A percentile compares a stretch with the other conserved stretches of the same genome.
Conservation (phyloP, 2,888 invertebrate genomes). For the Venusia cambrica region DNA sequence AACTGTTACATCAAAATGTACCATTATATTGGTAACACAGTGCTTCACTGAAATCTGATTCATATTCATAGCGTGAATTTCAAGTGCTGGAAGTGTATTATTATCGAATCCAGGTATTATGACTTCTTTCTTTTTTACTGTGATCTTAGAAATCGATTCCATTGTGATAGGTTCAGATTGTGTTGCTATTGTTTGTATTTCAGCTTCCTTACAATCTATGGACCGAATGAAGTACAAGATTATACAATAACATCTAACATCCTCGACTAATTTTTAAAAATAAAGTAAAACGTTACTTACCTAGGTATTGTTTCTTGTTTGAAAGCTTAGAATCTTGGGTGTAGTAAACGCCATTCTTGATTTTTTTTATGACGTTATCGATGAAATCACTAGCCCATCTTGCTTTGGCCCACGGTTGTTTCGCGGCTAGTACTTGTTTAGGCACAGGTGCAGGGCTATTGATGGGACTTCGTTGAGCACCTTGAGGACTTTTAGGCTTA, state of each 20-base stretch:
- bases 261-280: no score
- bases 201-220: conserved; percentile 41
- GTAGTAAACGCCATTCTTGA: conserved; percentile 60
- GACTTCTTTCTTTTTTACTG: conserved; percentile 22
- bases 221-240: no score
- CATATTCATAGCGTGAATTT: conserved; percentile 49
- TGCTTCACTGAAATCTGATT: conserved; percentile 59
- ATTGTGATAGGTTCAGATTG: conserved; percentile 13
- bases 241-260: no score
- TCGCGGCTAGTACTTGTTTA: conserved; percentile 8
- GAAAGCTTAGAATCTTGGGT: conserved; percentile 38
- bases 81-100: conserved; percentile 38
- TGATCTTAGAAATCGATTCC: conserved; percentile 24
- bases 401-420: conserved; percentile 49
- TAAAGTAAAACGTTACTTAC: conserved; percentile 27
- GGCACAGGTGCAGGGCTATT: conserved; percentile 4
- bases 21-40: conserved; percentile 52
- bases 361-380: conserved; percentile 63
- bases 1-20: conserved; percentile 61
- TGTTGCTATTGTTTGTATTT: conserved; percentile 40
- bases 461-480: conserved; percentile 3
- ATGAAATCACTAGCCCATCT: conserved; percentile 64
- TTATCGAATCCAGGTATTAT: conserved; percentile 53
- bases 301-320: conserved; percentile 14
- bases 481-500: conserved; percentile 1